Percentiles rank a stretch among this genome's conserved stretches.
Evolutionary conservation across 2,113 vertebrate genomes (phyloP).

Genomic region (Solea solea): DNA sequence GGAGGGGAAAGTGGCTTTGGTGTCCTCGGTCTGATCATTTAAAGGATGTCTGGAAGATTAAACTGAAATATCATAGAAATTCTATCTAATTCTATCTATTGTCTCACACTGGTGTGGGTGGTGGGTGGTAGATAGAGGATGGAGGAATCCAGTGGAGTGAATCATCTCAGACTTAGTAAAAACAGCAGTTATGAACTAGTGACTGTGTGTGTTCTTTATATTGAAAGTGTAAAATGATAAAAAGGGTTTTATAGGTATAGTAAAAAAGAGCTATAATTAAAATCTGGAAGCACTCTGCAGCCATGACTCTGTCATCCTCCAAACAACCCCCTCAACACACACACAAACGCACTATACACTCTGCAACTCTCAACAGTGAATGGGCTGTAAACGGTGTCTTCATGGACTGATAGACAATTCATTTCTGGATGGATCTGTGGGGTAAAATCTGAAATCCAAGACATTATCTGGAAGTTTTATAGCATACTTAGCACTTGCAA

Average conservation of each 20-base stretch:
- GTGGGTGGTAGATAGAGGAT: too few relatives aligned
- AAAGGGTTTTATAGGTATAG: conserved; percentile 60
- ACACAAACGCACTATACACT: background rate
- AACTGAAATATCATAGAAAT: background rate
- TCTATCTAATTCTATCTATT: too few relatives aligned
- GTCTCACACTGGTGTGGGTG: too few relatives aligned
- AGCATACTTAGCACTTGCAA: background rate
- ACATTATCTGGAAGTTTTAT: too few relatives aligned
- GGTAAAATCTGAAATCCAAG: background rate
- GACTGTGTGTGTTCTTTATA: conserved; percentile 51
- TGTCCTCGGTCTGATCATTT: conserved; percentile 33
- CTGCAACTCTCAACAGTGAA: background rate
- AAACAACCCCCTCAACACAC: conserved; percentile 28
- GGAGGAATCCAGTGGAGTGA: background rate
- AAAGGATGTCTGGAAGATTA: conserved; percentile 39
- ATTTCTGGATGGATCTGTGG: background rate
- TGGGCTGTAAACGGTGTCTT: background rate
- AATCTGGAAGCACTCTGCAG: conserved; percentile 55
- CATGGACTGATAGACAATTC: background rate
- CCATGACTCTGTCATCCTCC: conserved; percentile 52
- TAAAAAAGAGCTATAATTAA: conserved; percentile 35
- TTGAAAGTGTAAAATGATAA: conserved; percentile 48
- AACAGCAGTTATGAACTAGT: conserved; percentile 1
- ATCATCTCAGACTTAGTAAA: background rate
- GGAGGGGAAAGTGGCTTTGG: conserved; percentile 20